These are phyloP conservation scores for Geotrupes spiniger DNA, from an alignment of 2,888 invertebrate species.

Conservation along the genomic window DNA sequence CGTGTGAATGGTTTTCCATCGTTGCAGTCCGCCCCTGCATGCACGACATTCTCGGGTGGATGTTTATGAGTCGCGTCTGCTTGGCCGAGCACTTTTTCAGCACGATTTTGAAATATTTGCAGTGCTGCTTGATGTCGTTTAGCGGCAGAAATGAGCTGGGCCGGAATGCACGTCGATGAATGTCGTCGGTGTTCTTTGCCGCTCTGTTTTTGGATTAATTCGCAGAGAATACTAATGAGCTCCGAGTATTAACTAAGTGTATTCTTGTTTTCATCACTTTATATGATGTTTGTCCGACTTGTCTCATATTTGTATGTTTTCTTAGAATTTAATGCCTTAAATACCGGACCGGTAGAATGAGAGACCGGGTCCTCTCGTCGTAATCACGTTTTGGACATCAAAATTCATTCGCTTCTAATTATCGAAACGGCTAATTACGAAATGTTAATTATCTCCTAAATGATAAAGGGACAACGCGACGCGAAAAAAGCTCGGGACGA, in stretches of 20 bases:
- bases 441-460: slow-evolving; percentile 1
- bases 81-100: slow-evolving; percentile 45
- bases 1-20: slow-evolving; percentile 1
- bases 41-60: slow-evolving; percentile 38
- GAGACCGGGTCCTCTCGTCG: neutral
- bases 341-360: slow-evolving; percentile 4
- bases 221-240: slow-evolving; percentile 50
- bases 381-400: slow-evolving; percentile 7
- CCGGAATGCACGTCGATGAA: slow-evolving; percentile 44
- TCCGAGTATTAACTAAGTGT: slow-evolving; percentile 47
- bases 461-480: neutral
- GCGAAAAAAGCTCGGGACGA: neutral
- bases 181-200: slow-evolving; percentile 47
- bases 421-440: slow-evolving; percentile 3
- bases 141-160: slow-evolving; percentile 47
- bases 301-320: slow-evolving; percentile 7
- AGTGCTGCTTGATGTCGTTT: slow-evolving; percentile 47
- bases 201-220: slow-evolving; percentile 51
- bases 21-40: slow-evolving; percentile 14
- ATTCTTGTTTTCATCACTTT: slow-evolving; percentile 47
- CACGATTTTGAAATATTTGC: slow-evolving; percentile 50
- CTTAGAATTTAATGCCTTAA: slow-evolving; percentile 6
- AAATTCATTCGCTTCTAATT: slow-evolving; percentile 5
- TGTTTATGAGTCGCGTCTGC: slow-evolving; percentile 47
- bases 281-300: slow-evolving; percentile 7